A percentile compares a stretch with the other conserved stretches of the same genome.
These are phyloP conservation scores for Drosophila mayaguana DNA, from an alignment of 2,888 invertebrate genomes.

Conservation along the genomic window DNA sequence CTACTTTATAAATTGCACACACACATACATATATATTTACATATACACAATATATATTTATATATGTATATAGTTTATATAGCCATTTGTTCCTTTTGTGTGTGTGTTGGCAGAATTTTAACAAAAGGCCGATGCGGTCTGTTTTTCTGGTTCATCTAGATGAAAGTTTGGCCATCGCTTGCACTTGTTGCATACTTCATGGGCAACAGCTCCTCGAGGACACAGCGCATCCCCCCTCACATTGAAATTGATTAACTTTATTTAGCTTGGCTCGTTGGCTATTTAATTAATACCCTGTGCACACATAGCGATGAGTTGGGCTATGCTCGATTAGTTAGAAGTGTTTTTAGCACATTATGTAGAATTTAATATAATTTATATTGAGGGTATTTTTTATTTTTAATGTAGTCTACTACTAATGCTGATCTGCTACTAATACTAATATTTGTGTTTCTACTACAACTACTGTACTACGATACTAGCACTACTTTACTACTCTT, in stretches of 20 bases:
- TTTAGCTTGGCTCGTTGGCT: conserved; percentile 64
- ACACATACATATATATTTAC: background rate
- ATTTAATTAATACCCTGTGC: conserved; percentile 30
- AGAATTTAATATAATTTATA: too few species aligned
- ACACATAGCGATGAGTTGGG: background rate
- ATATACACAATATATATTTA: conserved; percentile 8
- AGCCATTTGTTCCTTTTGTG: conserved; percentile 10
- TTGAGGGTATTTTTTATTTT: too few species aligned
- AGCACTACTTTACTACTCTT: background rate
- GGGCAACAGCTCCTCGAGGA: background rate
- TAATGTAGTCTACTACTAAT: too few species aligned
- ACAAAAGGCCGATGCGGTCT: conserved; percentile 39
- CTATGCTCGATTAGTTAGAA: background rate
- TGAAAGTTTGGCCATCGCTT: conserved; percentile 44
- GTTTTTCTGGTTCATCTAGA: conserved; percentile 66
- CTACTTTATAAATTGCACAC: conserved; percentile 11
- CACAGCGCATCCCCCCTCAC: background rate
- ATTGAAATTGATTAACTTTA: conserved; percentile 80
- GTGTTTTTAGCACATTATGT: too few species aligned
- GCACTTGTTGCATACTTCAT: conserved; percentile 60
- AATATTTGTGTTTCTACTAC: too few species aligned
- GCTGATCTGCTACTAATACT: too few species aligned
- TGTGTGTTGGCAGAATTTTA: conserved; percentile 35
- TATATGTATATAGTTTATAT: conserved; percentile 18
- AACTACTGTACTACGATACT: too few species aligned